A percentile compares a stretch with the other conserved stretches of the same genome.
phyloP scores from a whole-genome alignment of 2,797 vertebrate genomes.

The Cichlasoma orientale region DNA sequence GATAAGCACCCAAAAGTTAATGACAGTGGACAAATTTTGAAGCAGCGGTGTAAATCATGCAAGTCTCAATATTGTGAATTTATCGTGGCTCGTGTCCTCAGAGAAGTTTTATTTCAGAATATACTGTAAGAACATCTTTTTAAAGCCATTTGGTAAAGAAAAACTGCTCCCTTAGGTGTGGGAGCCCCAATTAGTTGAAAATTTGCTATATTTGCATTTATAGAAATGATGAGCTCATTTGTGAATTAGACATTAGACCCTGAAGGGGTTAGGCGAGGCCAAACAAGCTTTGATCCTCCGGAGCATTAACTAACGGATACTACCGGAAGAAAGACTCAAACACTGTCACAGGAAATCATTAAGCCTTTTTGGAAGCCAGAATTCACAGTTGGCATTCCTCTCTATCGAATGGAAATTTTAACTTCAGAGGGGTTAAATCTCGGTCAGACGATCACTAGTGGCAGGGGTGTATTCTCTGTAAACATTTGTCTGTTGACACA shows the following conservation, averaged over 20 bases:
- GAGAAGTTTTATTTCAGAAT: neutral
- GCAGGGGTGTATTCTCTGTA: conserved; percentile 17
- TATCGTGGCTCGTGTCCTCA: neutral
- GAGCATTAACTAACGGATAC: conserved; percentile 25
- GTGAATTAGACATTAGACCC: conserved; percentile 38
- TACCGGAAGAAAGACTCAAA: conserved; percentile 23
- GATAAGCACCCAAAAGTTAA: conserved; percentile 61
- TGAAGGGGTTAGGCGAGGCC: conserved; percentile 42
- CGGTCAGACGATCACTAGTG: conserved; percentile 16
- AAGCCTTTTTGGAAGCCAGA: conserved; percentile 33
- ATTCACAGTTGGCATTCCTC: conserved; percentile 14
- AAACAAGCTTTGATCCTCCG: conserved; percentile 33
- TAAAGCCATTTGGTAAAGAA: neutral
- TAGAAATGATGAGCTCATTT: conserved; percentile 49
- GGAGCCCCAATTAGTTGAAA: neutral
- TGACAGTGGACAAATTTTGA: conserved; percentile 40
- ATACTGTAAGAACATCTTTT: neutral
- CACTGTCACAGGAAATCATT: conserved; percentile 37
- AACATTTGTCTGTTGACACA: conserved; percentile 38
- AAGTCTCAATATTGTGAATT: neutral
- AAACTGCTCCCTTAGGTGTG: neutral
- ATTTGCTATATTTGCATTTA: conserved; percentile 33
- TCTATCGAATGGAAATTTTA: neutral
- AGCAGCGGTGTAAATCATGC: conserved; percentile 12
- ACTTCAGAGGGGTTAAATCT: conserved; percentile 26